Percentiles rank a stretch among this genome's conserved stretches.
Evolutionary conservation across 2,113 vertebrate genomes (phyloP).

Genomic region (Epinephelus cyanopodus): DNA sequence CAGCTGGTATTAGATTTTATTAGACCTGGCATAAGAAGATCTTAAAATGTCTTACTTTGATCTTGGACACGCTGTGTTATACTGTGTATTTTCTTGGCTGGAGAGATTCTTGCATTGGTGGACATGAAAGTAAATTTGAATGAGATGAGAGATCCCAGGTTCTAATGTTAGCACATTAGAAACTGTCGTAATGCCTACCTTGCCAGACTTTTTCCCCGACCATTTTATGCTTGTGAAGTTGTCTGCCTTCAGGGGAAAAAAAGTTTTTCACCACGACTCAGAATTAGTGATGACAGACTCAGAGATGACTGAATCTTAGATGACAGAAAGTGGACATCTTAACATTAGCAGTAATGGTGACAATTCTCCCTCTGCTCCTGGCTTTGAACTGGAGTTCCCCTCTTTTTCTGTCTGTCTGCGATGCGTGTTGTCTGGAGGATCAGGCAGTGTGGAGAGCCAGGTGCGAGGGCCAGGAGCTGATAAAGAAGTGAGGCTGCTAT

Average conservation of each 20-base stretch:
- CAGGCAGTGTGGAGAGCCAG: constrained; percentile 66
- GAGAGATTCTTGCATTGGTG: background rate
- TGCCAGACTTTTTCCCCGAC: constrained; percentile 17
- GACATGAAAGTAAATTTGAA: constrained; percentile 35
- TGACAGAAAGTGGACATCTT: constrained; percentile 42
- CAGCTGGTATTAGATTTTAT: constrained; percentile 10
- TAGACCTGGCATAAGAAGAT: background rate
- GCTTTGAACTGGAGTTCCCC: constrained; percentile 52
- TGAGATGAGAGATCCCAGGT: constrained; percentile 29
- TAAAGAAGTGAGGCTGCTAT: constrained; percentile 77
- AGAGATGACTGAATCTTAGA: constrained; percentile 31
- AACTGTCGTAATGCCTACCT: background rate
- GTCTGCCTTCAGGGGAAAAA: constrained; percentile 15
- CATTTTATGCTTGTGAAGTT: constrained; percentile 19
- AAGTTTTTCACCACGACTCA: constrained; percentile 12
- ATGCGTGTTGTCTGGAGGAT: constrained; percentile 66
- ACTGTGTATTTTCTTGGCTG: background rate
- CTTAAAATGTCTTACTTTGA: constrained; percentile 46
- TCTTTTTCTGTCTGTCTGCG: constrained; percentile 34
- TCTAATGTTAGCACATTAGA: constrained; percentile 19
- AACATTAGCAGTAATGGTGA: constrained; percentile 47
- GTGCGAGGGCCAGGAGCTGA: constrained; percentile 71
- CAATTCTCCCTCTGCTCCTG: constrained; percentile 28
- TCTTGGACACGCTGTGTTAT: background rate
- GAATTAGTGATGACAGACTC: constrained; percentile 36